phyloP scores from a whole-genome alignment of 2,797 vertebrate species.

The Ambastaia sidthimunki region DNA sequence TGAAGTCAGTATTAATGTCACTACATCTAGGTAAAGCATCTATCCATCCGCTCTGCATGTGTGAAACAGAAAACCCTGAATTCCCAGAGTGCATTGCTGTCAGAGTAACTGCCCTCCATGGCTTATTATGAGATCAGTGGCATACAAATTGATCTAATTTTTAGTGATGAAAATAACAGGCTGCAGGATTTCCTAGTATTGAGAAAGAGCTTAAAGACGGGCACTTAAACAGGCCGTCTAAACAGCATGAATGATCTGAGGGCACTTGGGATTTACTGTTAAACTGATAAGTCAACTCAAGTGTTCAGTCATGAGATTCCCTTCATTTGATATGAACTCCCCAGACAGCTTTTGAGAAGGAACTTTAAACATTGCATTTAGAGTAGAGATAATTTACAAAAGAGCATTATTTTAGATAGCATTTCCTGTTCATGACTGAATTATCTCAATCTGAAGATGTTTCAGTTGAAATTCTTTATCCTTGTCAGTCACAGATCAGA shows the following conservation, averaged over 20 bases:
- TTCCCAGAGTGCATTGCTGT: conserved; percentile 24
- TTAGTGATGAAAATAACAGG: conserved; percentile 42
- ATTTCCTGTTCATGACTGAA: not conserved
- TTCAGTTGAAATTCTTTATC: conserved; percentile 3
- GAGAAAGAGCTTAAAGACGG: conserved; percentile 9
- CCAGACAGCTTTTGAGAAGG: conserved; percentile 27
- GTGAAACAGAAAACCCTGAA: conserved; percentile 40
- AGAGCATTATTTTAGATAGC: conserved; percentile 5
- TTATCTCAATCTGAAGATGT: conserved; percentile 1
- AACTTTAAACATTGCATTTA: conserved; percentile 24
- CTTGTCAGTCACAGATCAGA: conserved; percentile 3
- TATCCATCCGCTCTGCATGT: conserved; percentile 17
- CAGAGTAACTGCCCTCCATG: conserved; percentile 42
- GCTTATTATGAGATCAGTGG: conserved; percentile 40
- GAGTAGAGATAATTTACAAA: conserved; percentile 17
- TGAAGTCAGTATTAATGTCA: conserved; percentile 49
- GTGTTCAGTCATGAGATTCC: conserved; percentile 22
- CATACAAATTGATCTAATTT: conserved; percentile 46
- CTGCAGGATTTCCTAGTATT: conserved; percentile 30
- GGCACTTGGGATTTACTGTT: conserved; percentile 13
- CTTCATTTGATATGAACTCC: conserved; percentile 30
- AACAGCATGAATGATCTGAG: conserved; percentile 28
- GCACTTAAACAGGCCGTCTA: not conserved
- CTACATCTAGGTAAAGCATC: conserved; percentile 13
- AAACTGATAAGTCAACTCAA: conserved; percentile 39